Conservation (phyloP, 2,888 invertebrate genomes). For the Disparrhopalites patrizii region DNA sequence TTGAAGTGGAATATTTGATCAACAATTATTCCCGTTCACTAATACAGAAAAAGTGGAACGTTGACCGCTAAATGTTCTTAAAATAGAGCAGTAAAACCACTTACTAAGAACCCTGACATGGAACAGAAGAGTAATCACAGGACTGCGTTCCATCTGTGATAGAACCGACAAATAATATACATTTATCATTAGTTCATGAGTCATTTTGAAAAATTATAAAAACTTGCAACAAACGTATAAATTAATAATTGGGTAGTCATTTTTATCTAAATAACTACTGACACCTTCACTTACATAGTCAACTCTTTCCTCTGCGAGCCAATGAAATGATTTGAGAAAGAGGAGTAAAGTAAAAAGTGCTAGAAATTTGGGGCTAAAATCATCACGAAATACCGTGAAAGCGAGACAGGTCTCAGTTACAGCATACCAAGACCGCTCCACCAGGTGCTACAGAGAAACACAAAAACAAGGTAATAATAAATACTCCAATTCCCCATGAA, state of each 20-base stretch:
- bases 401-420: conserved; percentile 99
- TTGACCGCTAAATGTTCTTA: background rate
- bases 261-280: no score
- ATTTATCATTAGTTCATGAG: no score
- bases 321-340: conserved; percentile 98
- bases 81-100: conserved; percentile 46
- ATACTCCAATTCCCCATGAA: no score
- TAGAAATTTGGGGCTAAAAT: conserved; percentile 97
- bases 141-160: conserved; percentile 97
- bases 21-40: background rate
- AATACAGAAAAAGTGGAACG: background rate
- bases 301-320: conserved; percentile 97
- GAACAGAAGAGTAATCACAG: conserved; percentile 91
- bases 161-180: no score
- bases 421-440: conserved; percentile 98
- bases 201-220: no score
- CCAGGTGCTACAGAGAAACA: conserved; percentile 73
- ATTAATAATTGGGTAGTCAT: no score
- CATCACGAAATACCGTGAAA: conserved; percentile 97
- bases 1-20: background rate
- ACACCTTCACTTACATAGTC: conserved; percentile 88
- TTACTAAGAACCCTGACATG: conserved; percentile 81
- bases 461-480: background rate
- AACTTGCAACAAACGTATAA: no score
- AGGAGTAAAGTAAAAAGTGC: conserved; percentile 92